These are phyloP conservation scores for Podarcis cretensis DNA, from an alignment of 2,113 vertebrate genomes.

Conservation along the genomic window DNA sequence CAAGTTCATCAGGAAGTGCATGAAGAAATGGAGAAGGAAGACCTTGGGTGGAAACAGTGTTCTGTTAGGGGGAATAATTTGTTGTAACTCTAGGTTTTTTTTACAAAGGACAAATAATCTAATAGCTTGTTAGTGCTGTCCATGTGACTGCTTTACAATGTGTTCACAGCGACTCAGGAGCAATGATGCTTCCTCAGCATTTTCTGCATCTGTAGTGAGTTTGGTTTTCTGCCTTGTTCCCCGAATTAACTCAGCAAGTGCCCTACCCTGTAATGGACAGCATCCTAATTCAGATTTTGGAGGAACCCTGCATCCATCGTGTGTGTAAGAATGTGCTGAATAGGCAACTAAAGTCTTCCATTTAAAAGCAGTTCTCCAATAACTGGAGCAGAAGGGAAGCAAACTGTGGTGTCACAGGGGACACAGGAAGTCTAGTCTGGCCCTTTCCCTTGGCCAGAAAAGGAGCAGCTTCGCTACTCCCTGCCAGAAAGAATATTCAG, in stretches of 20 bases:
- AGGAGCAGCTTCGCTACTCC: too few relatives aligned
- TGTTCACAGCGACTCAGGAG: rapidly evolving
- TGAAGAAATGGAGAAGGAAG: neutral
- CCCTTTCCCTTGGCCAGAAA: too few relatives aligned
- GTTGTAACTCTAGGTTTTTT: neutral
- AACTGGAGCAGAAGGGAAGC: neutral
- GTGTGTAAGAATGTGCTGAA: neutral
- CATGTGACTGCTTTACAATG: neutral
- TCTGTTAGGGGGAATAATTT: neutral
- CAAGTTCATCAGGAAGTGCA: neutral
- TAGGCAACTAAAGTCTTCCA: neutral
- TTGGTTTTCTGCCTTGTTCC: neutral
- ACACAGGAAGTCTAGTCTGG: too few relatives aligned
- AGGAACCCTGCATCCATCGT: too few relatives aligned
- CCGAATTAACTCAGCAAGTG: neutral
- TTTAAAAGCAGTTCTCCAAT: neutral
- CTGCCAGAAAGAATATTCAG: too few relatives aligned
- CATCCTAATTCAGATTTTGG: neutral
- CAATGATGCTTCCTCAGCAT: neutral
- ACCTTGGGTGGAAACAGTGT: neutral
- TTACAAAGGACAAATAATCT: neutral
- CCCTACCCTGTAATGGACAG: rapidly evolving
- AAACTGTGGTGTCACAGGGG: too few relatives aligned
- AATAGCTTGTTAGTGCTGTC: slow-evolving; percentile 19
- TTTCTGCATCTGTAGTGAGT: neutral